phyloP scores from a whole-genome alignment of 2,888 invertebrate genomes.

The Plemyria rubiginata region DNA sequence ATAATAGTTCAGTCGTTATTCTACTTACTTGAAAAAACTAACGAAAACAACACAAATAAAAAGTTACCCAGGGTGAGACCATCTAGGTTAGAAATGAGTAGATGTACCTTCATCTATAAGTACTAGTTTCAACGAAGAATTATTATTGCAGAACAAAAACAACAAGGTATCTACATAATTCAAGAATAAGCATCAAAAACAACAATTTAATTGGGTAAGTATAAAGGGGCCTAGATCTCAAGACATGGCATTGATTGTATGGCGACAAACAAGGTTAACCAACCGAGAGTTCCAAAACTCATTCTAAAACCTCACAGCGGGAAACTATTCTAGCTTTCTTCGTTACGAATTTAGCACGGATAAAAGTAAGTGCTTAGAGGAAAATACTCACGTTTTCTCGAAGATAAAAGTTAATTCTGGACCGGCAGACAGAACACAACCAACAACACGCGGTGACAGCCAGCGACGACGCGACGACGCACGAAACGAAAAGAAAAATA shows the following conservation, averaged over 20 bases:
- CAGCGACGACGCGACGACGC: no score
- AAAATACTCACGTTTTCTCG: conserved; percentile 54
- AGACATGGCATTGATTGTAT: conserved; percentile 7
- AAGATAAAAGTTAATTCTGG: conserved; percentile 47
- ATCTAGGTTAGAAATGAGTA: no score
- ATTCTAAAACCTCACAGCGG: not conserved
- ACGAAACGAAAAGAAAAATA: conserved; percentile 38
- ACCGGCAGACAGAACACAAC: conserved; percentile 56
- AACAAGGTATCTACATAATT: not conserved
- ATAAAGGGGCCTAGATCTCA: conserved; percentile 13
- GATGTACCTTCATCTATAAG: no score
- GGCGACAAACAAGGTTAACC: conserved; percentile 40
- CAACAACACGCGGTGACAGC: conserved; percentile 66
- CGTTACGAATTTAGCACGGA: not conserved
- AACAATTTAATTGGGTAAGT: conserved; percentile 16
- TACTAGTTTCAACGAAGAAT: not conserved
- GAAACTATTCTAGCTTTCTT: not conserved
- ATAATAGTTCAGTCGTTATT: no score
- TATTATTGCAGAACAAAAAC: conserved; percentile 1
- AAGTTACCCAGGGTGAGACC: no score
- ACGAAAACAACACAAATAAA: no score
- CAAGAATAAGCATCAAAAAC: not conserved
- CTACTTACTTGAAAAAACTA: no score
- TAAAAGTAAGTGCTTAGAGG: not conserved
- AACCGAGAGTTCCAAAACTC: conserved; percentile 1